Evolutionary conservation across 2,797 vertebrate species (phyloP).

Genomic region (Ataeniobius toweri): DNA sequence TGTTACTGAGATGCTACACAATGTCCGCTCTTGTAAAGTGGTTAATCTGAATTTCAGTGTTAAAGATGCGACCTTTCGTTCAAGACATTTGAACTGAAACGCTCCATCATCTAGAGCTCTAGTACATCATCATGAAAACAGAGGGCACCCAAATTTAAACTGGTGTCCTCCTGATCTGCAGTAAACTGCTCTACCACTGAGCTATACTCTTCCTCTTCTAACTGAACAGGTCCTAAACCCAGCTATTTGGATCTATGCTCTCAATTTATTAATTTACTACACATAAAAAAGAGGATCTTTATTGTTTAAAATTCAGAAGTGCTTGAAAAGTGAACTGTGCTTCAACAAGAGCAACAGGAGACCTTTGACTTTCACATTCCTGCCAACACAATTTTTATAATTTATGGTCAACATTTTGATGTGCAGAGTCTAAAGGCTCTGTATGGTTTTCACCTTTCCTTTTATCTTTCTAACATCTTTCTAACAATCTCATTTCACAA

Average conservation of each 20-base stretch:
- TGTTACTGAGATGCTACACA: neutral
- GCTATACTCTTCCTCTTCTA: neutral
- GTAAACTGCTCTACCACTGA: neutral
- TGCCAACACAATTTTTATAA: slow-evolving; percentile 4
- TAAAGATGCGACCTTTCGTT: neutral
- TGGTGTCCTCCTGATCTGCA: neutral
- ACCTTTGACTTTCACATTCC: neutral
- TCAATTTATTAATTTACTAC: neutral
- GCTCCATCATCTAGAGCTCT: neutral
- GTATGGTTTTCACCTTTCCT: neutral
- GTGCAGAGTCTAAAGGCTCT: neutral
- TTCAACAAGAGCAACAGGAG: neutral
- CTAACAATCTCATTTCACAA: neutral
- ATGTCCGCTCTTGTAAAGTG: neutral
- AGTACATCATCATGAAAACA: neutral
- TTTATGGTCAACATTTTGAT: neutral
- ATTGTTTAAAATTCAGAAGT: neutral
- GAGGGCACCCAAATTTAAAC: neutral
- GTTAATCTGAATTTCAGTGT: neutral
- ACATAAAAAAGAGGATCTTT: neutral
- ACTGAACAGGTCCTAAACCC: too few species aligned
- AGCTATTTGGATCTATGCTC: too few species aligned
- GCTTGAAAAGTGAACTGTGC: neutral
- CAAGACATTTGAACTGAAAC: neutral
- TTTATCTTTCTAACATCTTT: neutral